Percentiles rank a stretch among this genome's conserved stretches.
Conservation (phyloP, 2,113 vertebrate genomes). For the Piaya cayana region DNA sequence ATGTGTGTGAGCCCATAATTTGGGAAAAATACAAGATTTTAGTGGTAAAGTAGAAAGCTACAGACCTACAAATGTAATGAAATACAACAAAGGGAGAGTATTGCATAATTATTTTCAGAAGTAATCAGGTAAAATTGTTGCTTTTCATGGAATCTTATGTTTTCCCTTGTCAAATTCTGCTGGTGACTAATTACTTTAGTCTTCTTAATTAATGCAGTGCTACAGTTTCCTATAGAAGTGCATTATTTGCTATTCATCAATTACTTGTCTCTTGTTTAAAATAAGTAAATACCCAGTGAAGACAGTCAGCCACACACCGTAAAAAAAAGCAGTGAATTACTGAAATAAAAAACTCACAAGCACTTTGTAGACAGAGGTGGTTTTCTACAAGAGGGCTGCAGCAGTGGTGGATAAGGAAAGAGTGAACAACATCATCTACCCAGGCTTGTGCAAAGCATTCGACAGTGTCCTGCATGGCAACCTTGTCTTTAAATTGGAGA, state of each 20-base stretch:
- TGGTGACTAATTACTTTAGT: not conserved
- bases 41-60: not conserved
- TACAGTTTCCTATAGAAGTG: not conserved
- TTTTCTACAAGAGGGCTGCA: too few species aligned
- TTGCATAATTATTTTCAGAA: not conserved
- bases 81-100: not conserved
- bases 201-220: not conserved
- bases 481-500: too few species aligned
- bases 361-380: not conserved
- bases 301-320: not conserved
- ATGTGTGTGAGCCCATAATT: not conserved
- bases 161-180: not conserved
- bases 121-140: not conserved
- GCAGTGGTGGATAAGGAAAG: too few species aligned
- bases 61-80: not conserved
- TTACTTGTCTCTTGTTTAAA: not conserved
- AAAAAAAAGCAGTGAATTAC: not conserved
- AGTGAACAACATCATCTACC: too few species aligned
- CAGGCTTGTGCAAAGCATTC: too few species aligned
- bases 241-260: not conserved
- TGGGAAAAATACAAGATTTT: conserved; percentile 14
- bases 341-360: not conserved
- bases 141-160: not conserved
- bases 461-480: too few species aligned
- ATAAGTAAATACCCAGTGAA: not conserved